Conservation (phyloP, 1,140 invertebrate species). For the Pseudoatta argentina region DNA sequence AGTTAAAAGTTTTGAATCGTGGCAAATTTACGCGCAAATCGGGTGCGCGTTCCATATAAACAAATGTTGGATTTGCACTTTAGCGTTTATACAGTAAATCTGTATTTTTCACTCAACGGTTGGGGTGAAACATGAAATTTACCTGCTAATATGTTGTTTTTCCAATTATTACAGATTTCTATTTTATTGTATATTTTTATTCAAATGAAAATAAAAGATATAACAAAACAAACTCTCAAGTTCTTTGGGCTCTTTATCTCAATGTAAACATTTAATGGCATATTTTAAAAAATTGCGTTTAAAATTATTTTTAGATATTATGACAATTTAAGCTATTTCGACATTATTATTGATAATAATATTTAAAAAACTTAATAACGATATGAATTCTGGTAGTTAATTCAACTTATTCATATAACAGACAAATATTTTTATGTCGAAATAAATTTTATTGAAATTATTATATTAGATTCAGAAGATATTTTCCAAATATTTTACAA, state of each 20-base stretch:
- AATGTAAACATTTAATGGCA: conserved; percentile 1
- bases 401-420: background rate
- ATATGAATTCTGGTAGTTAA: background rate
- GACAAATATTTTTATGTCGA: background rate
- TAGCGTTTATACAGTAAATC: conserved; percentile 39
- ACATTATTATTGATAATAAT: conserved; percentile 21
- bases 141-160: conserved; percentile 21
- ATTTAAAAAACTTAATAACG: conserved; percentile 8
- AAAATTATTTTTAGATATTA: conserved; percentile 1
- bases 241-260: background rate
- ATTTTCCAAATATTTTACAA: background rate
- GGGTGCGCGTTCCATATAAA: conserved; percentile 32
- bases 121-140: conserved; percentile 12
- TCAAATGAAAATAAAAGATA: conserved; percentile 4
- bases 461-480: background rate
- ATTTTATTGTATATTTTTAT: conserved; percentile 7
- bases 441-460: background rate
- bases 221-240: background rate
- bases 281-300: background rate
- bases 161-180: conserved; percentile 3
- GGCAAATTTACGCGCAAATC: conserved; percentile 56
- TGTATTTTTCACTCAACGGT: conserved; percentile 23
- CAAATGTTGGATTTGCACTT: conserved; percentile 51
- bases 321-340: background rate
- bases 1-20: conserved; percentile 56